Percentiles rank a stretch among this genome's conserved stretches.
These are phyloP conservation scores for Anguilla pacifica DNA, from an alignment of 2,797 vertebrate species.

Conservation along the genomic window DNA sequence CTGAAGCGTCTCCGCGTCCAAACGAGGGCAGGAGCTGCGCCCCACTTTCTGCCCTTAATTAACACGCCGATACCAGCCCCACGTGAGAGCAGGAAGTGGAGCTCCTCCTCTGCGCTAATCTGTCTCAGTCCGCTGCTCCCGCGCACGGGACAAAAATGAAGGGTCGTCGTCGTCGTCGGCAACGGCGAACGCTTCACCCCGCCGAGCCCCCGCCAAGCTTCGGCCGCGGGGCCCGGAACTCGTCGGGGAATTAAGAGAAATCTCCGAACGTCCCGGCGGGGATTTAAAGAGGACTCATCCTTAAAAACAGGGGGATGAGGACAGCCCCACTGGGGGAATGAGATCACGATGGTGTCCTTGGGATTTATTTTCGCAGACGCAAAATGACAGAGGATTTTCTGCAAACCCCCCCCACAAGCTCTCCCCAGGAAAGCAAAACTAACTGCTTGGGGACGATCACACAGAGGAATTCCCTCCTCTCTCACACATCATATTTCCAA, in stretches of 20 bases:
- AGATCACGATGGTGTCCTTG: not conserved
- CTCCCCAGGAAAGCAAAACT: not conserved
- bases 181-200: not conserved
- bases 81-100: not conserved
- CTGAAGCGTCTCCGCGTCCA: not conserved
- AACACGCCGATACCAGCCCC: too few species aligned
- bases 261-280: not conserved
- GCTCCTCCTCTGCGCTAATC: not conserved
- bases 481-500: not conserved
- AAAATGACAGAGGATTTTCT: not conserved
- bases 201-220: too few species aligned
- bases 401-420: not conserved
- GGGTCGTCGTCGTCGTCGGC: not conserved
- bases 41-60: not conserved
- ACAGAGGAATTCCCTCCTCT: not conserved
- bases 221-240: not conserved
- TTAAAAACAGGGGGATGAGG: not conserved
- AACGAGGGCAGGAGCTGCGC: not conserved
- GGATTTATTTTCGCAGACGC: not conserved
- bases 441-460: not conserved
- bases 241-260: constrained; percentile 1
- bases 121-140: too few species aligned
- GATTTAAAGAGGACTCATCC: not conserved
- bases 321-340: not conserved
- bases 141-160: not conserved